These are phyloP conservation scores for Petromus typicus DNA, from an alignment of 2,113 vertebrate genomes.

Conservation along the genomic window DNA sequence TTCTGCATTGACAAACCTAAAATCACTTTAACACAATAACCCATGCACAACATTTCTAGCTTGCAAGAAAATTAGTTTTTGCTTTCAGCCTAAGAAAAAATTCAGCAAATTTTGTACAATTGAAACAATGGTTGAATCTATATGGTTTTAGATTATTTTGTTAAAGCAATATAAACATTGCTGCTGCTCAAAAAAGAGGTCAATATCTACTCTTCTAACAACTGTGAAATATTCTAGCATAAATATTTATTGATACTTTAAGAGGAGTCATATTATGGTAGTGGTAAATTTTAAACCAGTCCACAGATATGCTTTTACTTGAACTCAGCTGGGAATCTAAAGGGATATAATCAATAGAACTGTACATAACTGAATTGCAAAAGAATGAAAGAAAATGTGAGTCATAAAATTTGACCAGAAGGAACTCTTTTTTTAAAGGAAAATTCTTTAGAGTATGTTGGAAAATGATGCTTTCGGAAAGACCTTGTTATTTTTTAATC, in stretches of 20 bases:
- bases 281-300: slow-evolving; percentile 32
- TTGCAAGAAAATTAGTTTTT: not conserved
- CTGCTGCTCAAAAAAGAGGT: not conserved
- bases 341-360: not conserved
- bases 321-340: slow-evolving; percentile 19
- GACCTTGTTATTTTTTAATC: slow-evolving; percentile 40
- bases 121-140: not conserved
- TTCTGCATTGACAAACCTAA: not conserved
- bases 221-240: slow-evolving; percentile 34
- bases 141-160: not conserved
- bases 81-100: not conserved
- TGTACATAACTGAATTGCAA: not conserved
- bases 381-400: slow-evolving; percentile 49
- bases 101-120: not conserved
- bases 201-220: not conserved
- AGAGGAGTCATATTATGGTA: not conserved
- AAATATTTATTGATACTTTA: slow-evolving; percentile 64
- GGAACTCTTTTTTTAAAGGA: slow-evolving; percentile 8
- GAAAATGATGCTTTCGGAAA: slow-evolving; percentile 40
- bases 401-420: slow-evolving; percentile 49
- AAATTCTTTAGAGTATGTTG: slow-evolving; percentile 26
- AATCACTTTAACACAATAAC: not conserved
- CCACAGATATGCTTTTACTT: not conserved
- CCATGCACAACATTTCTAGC: not conserved
- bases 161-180: not conserved